Conservation (phyloP, 2,888 invertebrate genomes). For the Entomobrya proxima region DNA sequence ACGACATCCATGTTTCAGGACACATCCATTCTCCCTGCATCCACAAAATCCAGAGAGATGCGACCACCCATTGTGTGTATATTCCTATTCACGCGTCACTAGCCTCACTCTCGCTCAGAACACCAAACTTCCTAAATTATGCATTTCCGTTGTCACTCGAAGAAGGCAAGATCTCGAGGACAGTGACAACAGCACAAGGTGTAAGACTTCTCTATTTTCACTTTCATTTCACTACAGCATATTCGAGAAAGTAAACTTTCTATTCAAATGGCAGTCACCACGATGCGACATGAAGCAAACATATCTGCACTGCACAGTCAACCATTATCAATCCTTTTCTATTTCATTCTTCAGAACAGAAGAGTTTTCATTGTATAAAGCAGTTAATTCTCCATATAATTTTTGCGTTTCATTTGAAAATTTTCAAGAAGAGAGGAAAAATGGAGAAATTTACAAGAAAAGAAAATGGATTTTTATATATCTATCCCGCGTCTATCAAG, state of each 20-base stretch:
- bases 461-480: background rate
- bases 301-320: no score
- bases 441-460: background rate
- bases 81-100: background rate
- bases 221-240: background rate
- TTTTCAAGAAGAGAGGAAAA: slow-evolving; percentile 4
- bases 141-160: slow-evolving; percentile 55
- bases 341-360: no score
- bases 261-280: no score
- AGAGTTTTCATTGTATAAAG: no score
- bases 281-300: background rate
- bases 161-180: slow-evolving; percentile 11
- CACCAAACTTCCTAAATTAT: slow-evolving; percentile 41
- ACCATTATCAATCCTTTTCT: no score
- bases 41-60: background rate
- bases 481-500: background rate
- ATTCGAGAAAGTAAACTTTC: background rate
- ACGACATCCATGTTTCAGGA: background rate
- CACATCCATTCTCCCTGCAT: slow-evolving; percentile 1
- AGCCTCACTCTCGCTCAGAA: background rate
- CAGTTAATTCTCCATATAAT: background rate
- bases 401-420: slow-evolving; percentile 11
- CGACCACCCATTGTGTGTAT: background rate
- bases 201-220: slow-evolving; percentile 14
- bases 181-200: background rate